Percentiles rank a stretch among this genome's conserved stretches.
These are phyloP conservation scores for Dipus sagitta DNA, from an alignment of 2,797 vertebrate genomes.

Conservation along the genomic window DNA sequence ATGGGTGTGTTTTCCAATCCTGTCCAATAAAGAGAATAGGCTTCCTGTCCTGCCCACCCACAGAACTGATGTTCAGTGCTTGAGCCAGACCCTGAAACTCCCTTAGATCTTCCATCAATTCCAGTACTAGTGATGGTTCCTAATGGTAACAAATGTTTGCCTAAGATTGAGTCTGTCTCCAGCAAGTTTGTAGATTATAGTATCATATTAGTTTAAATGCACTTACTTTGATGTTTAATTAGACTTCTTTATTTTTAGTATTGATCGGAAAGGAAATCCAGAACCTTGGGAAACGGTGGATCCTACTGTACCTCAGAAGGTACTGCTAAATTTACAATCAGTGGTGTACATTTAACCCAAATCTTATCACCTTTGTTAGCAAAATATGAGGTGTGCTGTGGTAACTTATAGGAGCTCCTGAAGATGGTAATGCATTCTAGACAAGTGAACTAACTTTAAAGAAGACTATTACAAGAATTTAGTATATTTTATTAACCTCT, in stretches of 20 bases:
- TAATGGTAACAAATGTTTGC: background rate
- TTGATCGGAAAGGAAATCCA: constrained; percentile 90
- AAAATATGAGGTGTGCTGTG: background rate
- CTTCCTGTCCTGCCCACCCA: background rate
- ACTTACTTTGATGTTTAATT: constrained; percentile 47
- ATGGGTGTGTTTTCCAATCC: background rate
- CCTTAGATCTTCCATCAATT: background rate
- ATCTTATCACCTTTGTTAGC: background rate
- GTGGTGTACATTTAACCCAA: background rate
- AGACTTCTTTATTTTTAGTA: constrained; percentile 86
- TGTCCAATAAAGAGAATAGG: background rate
- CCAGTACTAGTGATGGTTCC: background rate
- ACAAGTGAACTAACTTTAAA: constrained; percentile 41
- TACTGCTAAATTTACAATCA: constrained; percentile 79
- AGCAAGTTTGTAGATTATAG: background rate
- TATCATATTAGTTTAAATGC: constrained; percentile 10
- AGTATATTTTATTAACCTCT: too few relatives aligned
- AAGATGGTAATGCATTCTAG: background rate
- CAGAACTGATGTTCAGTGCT: background rate
- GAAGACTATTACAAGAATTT: background rate
- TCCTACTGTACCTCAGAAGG: constrained; percentile 93
- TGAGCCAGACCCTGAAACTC: background rate
- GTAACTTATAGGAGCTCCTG: background rate
- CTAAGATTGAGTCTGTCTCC: background rate
- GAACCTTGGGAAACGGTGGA: constrained; percentile 95